Base-by-base conservation (phyloP, 2,797 vertebrate genomes). In the Hylomyscus alleni region DNA sequence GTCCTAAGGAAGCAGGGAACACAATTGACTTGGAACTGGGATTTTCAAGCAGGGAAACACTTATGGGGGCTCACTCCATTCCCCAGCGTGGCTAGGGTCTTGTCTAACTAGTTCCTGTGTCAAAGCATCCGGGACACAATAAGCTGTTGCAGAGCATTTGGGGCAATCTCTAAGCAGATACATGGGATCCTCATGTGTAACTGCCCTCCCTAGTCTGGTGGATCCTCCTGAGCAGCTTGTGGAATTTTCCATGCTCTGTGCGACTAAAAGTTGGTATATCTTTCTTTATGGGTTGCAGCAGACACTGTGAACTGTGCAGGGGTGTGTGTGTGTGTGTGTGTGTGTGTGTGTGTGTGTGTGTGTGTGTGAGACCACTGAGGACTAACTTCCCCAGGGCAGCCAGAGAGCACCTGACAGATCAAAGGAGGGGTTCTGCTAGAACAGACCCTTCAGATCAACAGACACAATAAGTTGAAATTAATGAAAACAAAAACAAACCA, bases 81-180 rank as follows among this genome's bases (percentile, higher is more conserved):
- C n/a, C 19, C 26, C 0, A 8, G 44, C 14, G 22, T 50, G 22
- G 31, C 19, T 29, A 12, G 84, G 34, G n/a, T 84, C 76, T 91
- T 75, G 54, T 92, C 47, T 90, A 95, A 85, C 54, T 31, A 81
- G 50, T 80, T 78, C 44, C 80, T 91, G 4, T 29, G 76, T 56
- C 54, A 54, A 24, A 54, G 6, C 37, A 37, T 14, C 3, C 14
- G 6, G 73, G 29, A 88, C n/a, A 81, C 29, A 91, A 29, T 73
- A 67, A 86, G n/a, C 44, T 8, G 47, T 7, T 81, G 34, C 26
- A 89, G 0, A 19, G 56, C 40, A 73, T 34, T 13, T 44, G 56
- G 13, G 4, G 58, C 20, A 13, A 50, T 37, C 62, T 20, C 37
- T 89, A 73, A 73, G 52, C 58, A 50, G 72, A 72, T 82, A 37